Evolutionary conservation across 2,113 vertebrate genomes (phyloP).

Genomic region (Myodes glareolus): DNA sequence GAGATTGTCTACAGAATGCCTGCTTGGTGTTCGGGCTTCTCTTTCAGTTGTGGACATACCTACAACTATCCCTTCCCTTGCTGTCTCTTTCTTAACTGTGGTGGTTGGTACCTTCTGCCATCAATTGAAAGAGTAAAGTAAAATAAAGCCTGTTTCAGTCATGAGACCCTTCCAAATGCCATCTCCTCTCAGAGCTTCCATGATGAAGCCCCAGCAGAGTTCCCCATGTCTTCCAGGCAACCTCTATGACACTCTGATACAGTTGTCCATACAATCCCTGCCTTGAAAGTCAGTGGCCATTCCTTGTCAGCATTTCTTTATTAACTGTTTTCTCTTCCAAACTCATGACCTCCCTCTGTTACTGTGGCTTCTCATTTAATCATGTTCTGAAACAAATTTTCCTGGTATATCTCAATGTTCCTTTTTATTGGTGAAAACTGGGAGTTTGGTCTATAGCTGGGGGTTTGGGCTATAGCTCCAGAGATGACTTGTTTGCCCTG

Average conservation of each 20-base stretch:
- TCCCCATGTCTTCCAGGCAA: fast-evolving
- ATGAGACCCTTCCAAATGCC: neutral
- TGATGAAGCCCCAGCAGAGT: neutral
- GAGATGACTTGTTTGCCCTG: neutral
- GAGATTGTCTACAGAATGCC: neutral
- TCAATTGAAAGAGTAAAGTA: neutral
- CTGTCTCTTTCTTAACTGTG: fast-evolving
- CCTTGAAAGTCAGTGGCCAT: neutral
- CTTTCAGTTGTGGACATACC: too few species aligned
- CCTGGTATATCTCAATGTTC: neutral
- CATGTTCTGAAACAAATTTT: neutral
- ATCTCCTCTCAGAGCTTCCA: neutral
- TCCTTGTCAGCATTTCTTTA: neutral
- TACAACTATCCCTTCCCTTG: neutral
- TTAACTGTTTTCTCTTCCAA: neutral
- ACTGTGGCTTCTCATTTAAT: neutral
- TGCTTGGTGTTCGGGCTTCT: neutral
- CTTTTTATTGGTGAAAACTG: neutral
- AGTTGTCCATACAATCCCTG: fast-evolving
- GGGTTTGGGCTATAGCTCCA: neutral
- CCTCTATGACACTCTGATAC: neutral
- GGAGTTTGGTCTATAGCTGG: too few species aligned
- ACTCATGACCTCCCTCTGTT: neutral
- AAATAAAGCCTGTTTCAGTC: neutral
- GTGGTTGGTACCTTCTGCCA: neutral